Base-by-base conservation (phyloP, 2,797 vertebrate species). In the Etheostoma perlongum region DNA sequence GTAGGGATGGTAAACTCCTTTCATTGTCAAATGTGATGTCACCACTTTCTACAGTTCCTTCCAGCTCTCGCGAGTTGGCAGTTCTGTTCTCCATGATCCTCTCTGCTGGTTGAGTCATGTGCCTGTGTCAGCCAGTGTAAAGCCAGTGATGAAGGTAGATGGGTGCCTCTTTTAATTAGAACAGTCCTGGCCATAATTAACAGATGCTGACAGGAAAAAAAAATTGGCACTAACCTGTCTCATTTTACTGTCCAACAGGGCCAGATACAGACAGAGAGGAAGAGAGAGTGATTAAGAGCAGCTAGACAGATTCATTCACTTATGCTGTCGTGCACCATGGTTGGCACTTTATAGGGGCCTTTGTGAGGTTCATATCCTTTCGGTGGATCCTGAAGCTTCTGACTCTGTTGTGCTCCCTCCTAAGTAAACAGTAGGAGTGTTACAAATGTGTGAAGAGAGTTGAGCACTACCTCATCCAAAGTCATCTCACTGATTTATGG, bases 141-240 rank as follows among this genome's bases (percentile, higher is more conserved):
- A 93, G 90, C 88, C 84, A 53, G 84, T 55, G 48, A 93, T 80
- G 87, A 88, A 93, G 90, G 93, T 95, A 91, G 93, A 94, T 85
- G 87, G 93, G 91, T 94, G 93, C 92, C 93, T 92, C 92, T 94
- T 95, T 95, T 95, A 95, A 96, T 95, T 95, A 95, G 92, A 94
- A 91, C 89, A 92, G 90, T 88, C 91, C 90, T 81, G 88, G 91
- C 88, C 93, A 93, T 95, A 95, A 95, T 95, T 95, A 95, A 95
- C 94, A 95, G 94, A 95, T 93, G 94, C 94, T 95, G 95, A 95
- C 94, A 95, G 93, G 93, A 95, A 95, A 94, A 95, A 95, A 94
- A 95, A 91, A 90, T 92, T 91, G 89, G 92, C 92, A 90, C 89
- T 92, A 93, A 91, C 92, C 90, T 88, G 92, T 91, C 92, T 95